These are phyloP conservation scores for Petromus typicus DNA, from an alignment of 2,113 vertebrate species.

Conservation along the genomic window DNA sequence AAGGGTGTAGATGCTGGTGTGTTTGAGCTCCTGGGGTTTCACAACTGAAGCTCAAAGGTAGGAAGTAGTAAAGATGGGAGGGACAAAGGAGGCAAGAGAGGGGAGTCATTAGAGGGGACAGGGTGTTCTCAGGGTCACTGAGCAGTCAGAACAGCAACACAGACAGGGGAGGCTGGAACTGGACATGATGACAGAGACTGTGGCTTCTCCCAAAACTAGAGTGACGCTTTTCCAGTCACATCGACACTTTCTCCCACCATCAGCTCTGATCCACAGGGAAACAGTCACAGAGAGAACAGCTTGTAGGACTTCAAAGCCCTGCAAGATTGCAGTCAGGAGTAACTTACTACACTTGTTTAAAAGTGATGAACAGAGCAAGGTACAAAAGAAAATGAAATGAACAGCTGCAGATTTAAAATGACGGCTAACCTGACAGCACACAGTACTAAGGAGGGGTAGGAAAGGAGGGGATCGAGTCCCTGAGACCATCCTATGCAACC, in stretches of 20 bases:
- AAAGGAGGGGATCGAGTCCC: accelerated
- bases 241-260: background rate
- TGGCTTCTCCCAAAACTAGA: background rate
- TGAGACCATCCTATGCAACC: accelerated
- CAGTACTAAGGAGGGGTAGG: no score
- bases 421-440: background rate
- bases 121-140: background rate
- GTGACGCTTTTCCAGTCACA: background rate
- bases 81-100: background rate
- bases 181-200: background rate
- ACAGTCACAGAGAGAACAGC: background rate
- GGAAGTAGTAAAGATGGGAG: background rate
- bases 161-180: background rate
- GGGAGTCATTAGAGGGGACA: background rate
- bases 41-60: no score
- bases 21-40: background rate
- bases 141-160: background rate
- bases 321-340: background rate
- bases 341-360: accelerated
- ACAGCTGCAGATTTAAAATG: background rate
- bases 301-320: background rate
- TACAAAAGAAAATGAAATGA: accelerated
- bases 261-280: background rate
- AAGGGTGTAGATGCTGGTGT: accelerated
- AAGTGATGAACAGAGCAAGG: accelerated